Evolutionary conservation across 1,140 invertebrate species (phyloP).

Genomic region (Pomacea maculata): DNA sequence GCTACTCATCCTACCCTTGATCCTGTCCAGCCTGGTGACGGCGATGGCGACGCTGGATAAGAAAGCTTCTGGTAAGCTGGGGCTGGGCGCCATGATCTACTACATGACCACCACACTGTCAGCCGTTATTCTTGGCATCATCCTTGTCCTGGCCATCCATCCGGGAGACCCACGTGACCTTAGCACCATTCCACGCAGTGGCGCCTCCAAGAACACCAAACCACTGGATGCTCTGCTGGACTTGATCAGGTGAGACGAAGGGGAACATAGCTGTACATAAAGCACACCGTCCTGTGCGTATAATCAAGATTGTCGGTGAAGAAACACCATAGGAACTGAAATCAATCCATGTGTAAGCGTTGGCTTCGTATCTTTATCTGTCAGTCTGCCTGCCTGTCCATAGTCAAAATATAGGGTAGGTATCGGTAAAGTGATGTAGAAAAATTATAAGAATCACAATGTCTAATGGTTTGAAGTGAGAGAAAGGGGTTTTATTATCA

Average conservation of each 20-base stretch:
- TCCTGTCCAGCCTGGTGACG: slow-evolving; percentile 65
- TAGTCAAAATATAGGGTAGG: too few relatives aligned
- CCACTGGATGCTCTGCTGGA: slow-evolving; percentile 84
- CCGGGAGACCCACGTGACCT: slow-evolving; percentile 45
- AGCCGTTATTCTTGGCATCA: slow-evolving; percentile 56
- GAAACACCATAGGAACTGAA: neutral
- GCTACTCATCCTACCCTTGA: slow-evolving; percentile 65
- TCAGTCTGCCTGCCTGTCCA: too few relatives aligned
- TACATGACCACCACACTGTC: slow-evolving; percentile 88
- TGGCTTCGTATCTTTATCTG: neutral
- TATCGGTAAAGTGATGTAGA: too few relatives aligned
- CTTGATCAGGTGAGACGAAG: slow-evolving; percentile 78
- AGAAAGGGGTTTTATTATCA: too few relatives aligned
- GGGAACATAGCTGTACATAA: too few relatives aligned
- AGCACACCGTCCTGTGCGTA: too few relatives aligned
- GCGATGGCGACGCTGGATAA: slow-evolving; percentile 54
- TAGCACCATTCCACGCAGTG: slow-evolving; percentile 31
- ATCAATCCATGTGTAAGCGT: neutral
- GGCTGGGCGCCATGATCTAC: slow-evolving; percentile 80
- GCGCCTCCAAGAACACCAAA: slow-evolving; percentile 35
- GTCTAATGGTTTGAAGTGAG: too few relatives aligned
- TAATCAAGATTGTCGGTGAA: too few relatives aligned
- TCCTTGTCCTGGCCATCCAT: slow-evolving; percentile 55
- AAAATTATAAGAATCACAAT: too few relatives aligned
- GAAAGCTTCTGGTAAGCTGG: slow-evolving; percentile 50